Conservation (phyloP, 2,113 vertebrate species). For the Drymodes brunneopygia region DNA sequence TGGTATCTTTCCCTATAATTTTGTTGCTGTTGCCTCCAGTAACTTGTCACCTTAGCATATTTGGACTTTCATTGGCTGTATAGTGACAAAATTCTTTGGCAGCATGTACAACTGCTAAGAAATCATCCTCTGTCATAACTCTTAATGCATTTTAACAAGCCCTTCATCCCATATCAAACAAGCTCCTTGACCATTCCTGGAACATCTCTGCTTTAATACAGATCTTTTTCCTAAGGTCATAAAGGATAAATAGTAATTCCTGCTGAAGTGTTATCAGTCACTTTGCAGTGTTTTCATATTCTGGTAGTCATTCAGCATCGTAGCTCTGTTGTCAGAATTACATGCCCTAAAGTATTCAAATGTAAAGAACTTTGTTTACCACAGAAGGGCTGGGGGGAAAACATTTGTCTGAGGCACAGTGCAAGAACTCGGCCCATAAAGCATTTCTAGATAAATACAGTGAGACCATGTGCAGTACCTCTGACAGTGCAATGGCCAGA, state of each 20-base stretch:
- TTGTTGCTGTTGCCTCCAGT: neutral
- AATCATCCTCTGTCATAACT: neutral
- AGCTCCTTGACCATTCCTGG: neutral
- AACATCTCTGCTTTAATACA: neutral
- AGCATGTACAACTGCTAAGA: neutral
- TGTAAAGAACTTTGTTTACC: neutral
- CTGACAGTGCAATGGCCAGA: accelerated
- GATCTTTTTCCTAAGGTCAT: neutral
- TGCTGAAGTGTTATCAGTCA: neutral
- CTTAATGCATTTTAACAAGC: neutral
- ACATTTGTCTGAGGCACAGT: neutral
- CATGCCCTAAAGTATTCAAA: neutral
- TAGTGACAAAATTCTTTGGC: neutral
- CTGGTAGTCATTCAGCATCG: neutral
- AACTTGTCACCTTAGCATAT: neutral
- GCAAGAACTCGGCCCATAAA: neutral
- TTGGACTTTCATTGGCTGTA: neutral
- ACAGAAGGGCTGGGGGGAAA: neutral
- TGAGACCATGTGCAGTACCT: neutral
- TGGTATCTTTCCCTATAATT: neutral
- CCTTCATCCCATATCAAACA: neutral
- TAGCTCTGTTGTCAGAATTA: neutral
- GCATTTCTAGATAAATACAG: neutral
- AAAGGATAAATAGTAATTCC: neutral
- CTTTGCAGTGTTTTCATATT: neutral